phyloP scores from a whole-genome alignment of 2,888 invertebrate species.

The Griposia aprilina region DNA sequence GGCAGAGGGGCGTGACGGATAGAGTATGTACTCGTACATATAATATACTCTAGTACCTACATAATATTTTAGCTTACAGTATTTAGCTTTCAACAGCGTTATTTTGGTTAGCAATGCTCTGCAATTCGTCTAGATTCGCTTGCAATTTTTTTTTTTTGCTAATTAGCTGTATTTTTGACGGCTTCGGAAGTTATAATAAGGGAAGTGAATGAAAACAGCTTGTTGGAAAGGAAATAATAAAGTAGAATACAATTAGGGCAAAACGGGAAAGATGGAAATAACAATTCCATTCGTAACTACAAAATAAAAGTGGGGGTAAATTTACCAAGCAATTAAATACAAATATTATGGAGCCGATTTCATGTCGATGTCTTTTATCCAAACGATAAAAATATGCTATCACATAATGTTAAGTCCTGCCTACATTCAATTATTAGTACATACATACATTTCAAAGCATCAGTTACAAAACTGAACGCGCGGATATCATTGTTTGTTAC shows the following conservation, averaged over 20 bases:
- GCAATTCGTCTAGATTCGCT: conserved; percentile 15
- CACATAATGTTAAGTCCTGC: background rate
- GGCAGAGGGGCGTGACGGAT: conserved; percentile 27
- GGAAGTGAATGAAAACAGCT: conserved; percentile 12
- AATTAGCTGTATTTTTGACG: conserved; percentile 7
- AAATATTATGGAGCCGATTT: background rate
- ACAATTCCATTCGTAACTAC: background rate
- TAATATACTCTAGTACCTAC: conserved; percentile 4
- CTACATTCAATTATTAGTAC: background rate
- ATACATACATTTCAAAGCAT: background rate
- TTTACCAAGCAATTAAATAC: background rate
- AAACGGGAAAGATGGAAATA: background rate
- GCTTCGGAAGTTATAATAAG: background rate
- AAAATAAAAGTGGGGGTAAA: background rate
- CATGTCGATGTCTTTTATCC: background rate
- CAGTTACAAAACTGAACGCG: background rate
- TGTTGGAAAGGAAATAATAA: background rate
- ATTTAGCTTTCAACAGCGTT: conserved; percentile 8
- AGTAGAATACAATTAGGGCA: background rate
- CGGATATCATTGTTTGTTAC: background rate
- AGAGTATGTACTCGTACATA: conserved; percentile 2
- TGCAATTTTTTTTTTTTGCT: background rate
- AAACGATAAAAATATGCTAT: background rate
- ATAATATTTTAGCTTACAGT: conserved; percentile 26
- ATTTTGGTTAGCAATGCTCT: conserved; percentile 33